Percentiles rank a stretch among this genome's conserved stretches.
Evolutionary conservation across 2,113 vertebrate species (phyloP).

Genomic region (Talpa occidentalis): DNA sequence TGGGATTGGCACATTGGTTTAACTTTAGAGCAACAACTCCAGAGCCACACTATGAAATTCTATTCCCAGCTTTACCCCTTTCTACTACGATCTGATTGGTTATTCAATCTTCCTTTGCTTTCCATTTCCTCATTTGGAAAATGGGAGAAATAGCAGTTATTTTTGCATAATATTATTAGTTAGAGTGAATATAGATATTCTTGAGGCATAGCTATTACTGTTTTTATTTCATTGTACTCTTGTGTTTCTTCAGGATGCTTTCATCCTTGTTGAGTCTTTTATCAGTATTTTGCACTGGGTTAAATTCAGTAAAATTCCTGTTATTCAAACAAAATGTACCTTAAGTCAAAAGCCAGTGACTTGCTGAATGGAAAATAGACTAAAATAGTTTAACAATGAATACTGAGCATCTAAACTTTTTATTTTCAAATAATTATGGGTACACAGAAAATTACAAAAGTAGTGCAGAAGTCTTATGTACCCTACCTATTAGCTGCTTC

Average conservation of each 20-base stretch:
- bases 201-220: not conserved
- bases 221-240: not conserved
- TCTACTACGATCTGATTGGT: not conserved
- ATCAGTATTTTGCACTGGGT: not conserved
- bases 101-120: not conserved
- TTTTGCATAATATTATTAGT: not conserved
- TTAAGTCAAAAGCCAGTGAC: not conserved
- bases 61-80: not conserved
- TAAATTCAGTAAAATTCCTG: slow-evolving; percentile 14
- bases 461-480: no score
- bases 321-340: not conserved
- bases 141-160: not conserved
- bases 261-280: not conserved
- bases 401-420: not conserved
- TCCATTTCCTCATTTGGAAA: not conserved
- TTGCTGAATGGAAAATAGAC: not conserved
- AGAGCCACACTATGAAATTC: not conserved
- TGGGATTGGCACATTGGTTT: not conserved
- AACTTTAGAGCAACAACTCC: not conserved
- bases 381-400: not conserved
- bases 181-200: not conserved
- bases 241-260: slow-evolving; percentile 8
- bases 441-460: no score
- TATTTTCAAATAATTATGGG: no score
- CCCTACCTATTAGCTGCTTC: no score